Conservation (phyloP, 1,140 invertebrate species). For the Acromyrmex echinatior region DNA sequence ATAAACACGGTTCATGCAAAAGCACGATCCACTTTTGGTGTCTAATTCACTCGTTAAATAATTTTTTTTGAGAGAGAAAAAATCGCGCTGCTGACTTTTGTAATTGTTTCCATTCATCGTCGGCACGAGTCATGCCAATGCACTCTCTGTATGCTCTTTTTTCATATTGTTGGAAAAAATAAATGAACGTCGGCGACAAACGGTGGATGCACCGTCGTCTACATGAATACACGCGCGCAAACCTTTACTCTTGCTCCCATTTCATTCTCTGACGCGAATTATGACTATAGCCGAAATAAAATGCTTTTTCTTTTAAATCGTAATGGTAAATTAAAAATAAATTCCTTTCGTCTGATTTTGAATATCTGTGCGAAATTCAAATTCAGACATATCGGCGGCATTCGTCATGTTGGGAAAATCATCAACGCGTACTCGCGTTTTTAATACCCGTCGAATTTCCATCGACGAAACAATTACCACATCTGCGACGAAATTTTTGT, state of each 20-base stretch:
- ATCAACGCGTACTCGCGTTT: slow-evolving; percentile 31
- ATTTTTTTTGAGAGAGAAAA: slow-evolving; percentile 33
- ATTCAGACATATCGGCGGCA: background rate
- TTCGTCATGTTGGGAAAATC: slow-evolving; percentile 7
- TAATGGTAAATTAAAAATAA: background rate
- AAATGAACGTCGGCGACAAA: slow-evolving; percentile 71
- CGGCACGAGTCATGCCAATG: slow-evolving; percentile 54
- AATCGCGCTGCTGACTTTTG: slow-evolving; percentile 48
- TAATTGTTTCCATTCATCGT: slow-evolving; percentile 53
- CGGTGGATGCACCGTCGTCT: slow-evolving; percentile 71
- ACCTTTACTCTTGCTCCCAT: slow-evolving; percentile 59
- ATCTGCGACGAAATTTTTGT: slow-evolving; percentile 63
- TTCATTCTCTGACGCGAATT: slow-evolving; percentile 39
- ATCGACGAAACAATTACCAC: slow-evolving; percentile 56
- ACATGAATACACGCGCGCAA: slow-evolving; percentile 68
- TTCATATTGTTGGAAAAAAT: slow-evolving; percentile 68
- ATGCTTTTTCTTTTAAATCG: background rate
- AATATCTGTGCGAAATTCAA: background rate
- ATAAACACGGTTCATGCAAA: background rate
- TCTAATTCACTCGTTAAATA: slow-evolving; percentile 39
- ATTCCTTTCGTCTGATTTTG: background rate
- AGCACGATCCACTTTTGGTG: background rate
- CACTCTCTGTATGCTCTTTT: slow-evolving; percentile 24
- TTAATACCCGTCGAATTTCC: slow-evolving; percentile 61
- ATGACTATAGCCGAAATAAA: slow-evolving; percentile 14